These are phyloP conservation scores for Ascaphus truei DNA, from an alignment of 2,113 vertebrate genomes.

Conservation along the genomic window DNA sequence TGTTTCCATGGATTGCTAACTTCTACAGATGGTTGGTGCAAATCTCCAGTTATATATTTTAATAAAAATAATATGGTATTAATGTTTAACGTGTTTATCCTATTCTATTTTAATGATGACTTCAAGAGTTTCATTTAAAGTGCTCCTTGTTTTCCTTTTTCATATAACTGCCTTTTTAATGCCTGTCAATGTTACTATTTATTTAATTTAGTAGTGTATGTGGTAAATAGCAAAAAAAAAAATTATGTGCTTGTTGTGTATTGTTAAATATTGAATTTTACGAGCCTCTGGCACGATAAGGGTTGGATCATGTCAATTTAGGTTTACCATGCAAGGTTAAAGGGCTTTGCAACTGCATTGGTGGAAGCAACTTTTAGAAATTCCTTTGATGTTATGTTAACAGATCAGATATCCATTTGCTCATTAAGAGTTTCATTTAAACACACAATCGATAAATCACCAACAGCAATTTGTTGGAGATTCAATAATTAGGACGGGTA, in stretches of 20 bases:
- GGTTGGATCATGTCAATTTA: neutral
- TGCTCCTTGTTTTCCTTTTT: too few relatives aligned
- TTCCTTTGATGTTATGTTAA: slow-evolving; percentile 35
- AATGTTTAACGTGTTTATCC: too few relatives aligned
- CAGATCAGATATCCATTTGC: slow-evolving; percentile 67
- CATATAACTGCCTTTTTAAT: too few relatives aligned
- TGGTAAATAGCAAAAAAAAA: neutral
- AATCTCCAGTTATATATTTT: too few relatives aligned
- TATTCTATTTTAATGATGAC: too few relatives aligned
- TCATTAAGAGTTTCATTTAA: slow-evolving; percentile 84
- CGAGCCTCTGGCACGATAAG: neutral
- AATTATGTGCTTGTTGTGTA: neutral
- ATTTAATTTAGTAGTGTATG: neutral
- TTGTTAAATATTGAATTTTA: neutral
- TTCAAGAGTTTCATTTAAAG: too few relatives aligned
- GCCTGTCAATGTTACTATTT: neutral
- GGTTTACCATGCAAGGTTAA: slow-evolving; percentile 1
- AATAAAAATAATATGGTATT: too few relatives aligned
- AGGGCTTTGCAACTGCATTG: slow-evolving; percentile 3
- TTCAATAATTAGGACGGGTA: slow-evolving; percentile 77
- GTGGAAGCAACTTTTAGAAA: slow-evolving; percentile 6
- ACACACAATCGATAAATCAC: slow-evolving; percentile 99
- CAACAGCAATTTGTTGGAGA: slow-evolving; percentile 88
- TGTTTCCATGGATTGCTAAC: too few relatives aligned
- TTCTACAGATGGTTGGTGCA: too few relatives aligned